These are phyloP conservation scores for Pipa parva DNA, from an alignment of 2,113 vertebrate genomes.

Conservation along the genomic window DNA sequence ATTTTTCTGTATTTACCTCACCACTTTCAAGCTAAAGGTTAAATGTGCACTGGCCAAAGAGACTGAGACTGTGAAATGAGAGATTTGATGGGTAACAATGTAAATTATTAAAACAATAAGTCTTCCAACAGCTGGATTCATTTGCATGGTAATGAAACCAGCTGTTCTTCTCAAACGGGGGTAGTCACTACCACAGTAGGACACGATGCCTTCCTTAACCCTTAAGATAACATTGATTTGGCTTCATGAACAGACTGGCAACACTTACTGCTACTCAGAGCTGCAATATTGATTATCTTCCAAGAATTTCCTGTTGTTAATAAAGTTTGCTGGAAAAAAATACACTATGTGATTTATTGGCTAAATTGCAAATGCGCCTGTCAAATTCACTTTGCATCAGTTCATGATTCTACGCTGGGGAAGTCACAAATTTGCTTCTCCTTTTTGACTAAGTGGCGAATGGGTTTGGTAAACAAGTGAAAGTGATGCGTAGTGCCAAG, in stretches of 20 bases:
- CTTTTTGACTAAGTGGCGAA: no score
- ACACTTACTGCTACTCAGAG: not conserved
- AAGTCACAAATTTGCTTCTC: no score
- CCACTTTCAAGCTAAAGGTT: conserved; percentile 7
- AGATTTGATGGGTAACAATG: conserved; percentile 34
- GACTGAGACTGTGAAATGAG: conserved; percentile 19
- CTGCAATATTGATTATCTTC: not conserved
- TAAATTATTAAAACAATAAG: conserved; percentile 38
- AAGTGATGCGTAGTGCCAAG: no score
- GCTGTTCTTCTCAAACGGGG: conserved; percentile 16
- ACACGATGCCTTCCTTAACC: conserved; percentile 25
- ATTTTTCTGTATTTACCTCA: no score
- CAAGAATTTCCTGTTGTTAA: not conserved
- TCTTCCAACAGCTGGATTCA: conserved; percentile 36
- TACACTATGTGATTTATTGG: no score
- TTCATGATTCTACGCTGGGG: no score
- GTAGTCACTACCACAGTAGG: conserved; percentile 13
- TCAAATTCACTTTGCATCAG: no score
- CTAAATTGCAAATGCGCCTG: no score
- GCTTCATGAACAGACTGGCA: not conserved
- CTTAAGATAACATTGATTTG: not conserved
- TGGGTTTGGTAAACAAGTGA: no score
- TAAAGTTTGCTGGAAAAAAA: no score
- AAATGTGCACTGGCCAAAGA: conserved; percentile 27
- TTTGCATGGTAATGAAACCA: conserved; percentile 38